Evolutionary conservation across 1,140 invertebrate genomes (phyloP), one percentile per base, ranked within the genome.

Genomic region (Glossosoma conforme): DNA sequence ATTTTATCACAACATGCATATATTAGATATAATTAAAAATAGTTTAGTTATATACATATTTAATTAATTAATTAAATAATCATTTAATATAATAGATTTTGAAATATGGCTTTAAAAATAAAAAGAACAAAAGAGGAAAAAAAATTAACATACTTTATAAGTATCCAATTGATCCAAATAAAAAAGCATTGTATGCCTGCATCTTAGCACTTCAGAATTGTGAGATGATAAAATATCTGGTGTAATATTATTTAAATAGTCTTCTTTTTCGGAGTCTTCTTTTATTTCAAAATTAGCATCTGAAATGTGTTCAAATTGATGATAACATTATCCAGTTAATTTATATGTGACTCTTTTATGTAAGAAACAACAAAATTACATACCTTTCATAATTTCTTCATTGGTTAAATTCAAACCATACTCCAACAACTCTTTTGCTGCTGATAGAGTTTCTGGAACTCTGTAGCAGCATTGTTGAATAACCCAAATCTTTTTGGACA

Each of bases 401-500:
- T 84, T 81, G 40, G 86, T 85, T 18, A 83, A 78, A 54, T 74
- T 67, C 4, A 91, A 69, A 3, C 89, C 89, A 69, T 87, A 90
- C 54, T 85, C 71, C 9, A 91, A 68, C 21, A 91, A 68, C 62
- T 87, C 83, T 60, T 76, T 73, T 24, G 86, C 84, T 32, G 87
- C 83, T 57, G 81, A 77, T 28, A 89, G 75, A 49, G 79, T 81
- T 44, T 87, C 80, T 0, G 89, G 86, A 24, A 91, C 80, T 57
- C 87, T 67, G 56, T 84, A 83, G 51, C 86, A 70, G 63, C 89
- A 91, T 68, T 91, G 87, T 61, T 87, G 83, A 4, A 91, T 69
- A 17, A 89, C 86, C 88, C 88, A 91, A n/a, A 79, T 79, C 62
- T 83, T 77, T 69, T 90, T 88, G 9, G 76, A 80, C 32, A 91